Evolutionary conservation across 2,888 invertebrate genomes (phyloP), one percentile per base, ranked within the genome.

Genomic region (Drosophila phalerata): DNA sequence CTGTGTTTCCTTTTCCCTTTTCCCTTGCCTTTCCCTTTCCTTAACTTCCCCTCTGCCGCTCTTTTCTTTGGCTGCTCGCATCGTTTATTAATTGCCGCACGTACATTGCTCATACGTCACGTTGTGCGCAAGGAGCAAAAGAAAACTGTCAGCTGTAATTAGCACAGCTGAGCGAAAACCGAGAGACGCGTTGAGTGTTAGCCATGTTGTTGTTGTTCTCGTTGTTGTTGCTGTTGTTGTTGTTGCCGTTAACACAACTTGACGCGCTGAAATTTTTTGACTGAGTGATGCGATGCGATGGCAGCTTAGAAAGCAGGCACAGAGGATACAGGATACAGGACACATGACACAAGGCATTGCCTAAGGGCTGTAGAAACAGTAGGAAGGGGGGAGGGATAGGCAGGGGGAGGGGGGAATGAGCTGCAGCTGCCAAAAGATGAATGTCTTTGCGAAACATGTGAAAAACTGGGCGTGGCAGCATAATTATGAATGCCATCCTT

Each of bases 91-190:
- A 84, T 84, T 84, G 84, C 86, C 49, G 71, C 84, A 84, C 84
- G 84, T 84, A 84, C 88, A 83, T 84, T 86, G 78, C 88, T 88
- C 88, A 84, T 84, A 84, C 84, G 84, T 88, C 84, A 84, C 81
- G 83, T 88, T 66, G 86, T 58, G 65, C 79, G 52, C 66, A 60
- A 78, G 75, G 34, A 45, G 25, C 40, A 58, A 58, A 52, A 79
- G 76, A 79, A 88, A 79, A 88, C 84, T 88, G 84, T 84, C 84
- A 84, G 82, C 79, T 81, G 85, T 89, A 87, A 87, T 89, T 84
- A 84, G 84, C 84, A 84, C 84, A 88, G 78, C 81, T 80, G 81
- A 81, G 77, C 70, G 63, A 77, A 72, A 79, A 70, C 64, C 62
- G 63, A 79, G 73, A 60, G 69, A 68, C 37, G 70, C 40, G 69